Percentiles rank a stretch among this genome's conserved stretches.
Conservation (phyloP, 2,113 vertebrate genomes). For the Chelonoidis abingdonii region DNA sequence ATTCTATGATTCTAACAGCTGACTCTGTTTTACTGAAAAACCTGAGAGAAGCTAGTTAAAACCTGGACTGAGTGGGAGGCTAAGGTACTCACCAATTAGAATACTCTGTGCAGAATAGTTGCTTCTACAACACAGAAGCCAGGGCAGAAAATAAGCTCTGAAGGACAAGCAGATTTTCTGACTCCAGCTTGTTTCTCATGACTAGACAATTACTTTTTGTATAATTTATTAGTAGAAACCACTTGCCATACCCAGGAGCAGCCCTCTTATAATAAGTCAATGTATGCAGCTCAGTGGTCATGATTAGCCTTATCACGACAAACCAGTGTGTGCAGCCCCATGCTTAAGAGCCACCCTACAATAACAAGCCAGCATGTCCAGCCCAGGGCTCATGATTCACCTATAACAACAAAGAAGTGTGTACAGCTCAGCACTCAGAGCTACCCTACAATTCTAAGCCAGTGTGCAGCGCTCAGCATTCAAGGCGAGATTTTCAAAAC, state of each 20-base stretch:
- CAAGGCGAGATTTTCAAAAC: background rate
- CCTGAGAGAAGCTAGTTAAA: background rate
- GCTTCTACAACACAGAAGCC: background rate
- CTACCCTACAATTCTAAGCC: background rate
- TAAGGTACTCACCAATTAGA: background rate
- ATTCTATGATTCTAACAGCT: background rate
- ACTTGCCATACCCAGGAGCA: background rate
- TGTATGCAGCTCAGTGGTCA: background rate
- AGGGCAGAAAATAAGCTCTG: background rate
- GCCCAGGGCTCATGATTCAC: background rate
- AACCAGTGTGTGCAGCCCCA: background rate
- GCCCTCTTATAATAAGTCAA: background rate
- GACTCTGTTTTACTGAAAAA: background rate
- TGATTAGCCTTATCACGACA: background rate
- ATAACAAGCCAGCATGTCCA: rapidly evolving
- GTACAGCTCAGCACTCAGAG: background rate
- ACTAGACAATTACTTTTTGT: background rate
- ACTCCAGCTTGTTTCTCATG: background rate
- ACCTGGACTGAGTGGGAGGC: background rate
- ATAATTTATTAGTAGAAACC: background rate
- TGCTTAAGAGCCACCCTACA: background rate
- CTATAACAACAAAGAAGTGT: background rate
- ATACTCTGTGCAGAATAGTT: background rate
- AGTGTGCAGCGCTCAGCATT: background rate
- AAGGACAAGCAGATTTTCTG: background rate